Percentiles rank a stretch among this genome's conserved stretches.
Evolutionary conservation across 2,888 invertebrate species (phyloP).

Genomic region (Cosmia pyralina): DNA sequence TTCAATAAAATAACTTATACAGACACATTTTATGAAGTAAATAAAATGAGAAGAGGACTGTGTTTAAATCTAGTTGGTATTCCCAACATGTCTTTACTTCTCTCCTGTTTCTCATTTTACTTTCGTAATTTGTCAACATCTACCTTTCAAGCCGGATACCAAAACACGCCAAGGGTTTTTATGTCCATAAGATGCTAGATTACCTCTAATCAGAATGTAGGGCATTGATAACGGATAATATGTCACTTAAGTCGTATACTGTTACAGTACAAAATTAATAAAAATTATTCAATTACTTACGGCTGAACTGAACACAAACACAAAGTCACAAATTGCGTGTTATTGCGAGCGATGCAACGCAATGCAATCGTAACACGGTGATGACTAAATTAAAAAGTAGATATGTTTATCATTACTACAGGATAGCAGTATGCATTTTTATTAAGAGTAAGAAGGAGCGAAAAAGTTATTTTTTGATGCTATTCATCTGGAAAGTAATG

Average conservation of each 20-base stretch:
- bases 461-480: slow-evolving; percentile 5
- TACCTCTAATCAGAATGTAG: slow-evolving; percentile 97
- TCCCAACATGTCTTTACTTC: slow-evolving; percentile 3
- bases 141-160: slow-evolving; percentile 96
- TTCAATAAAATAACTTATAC: slow-evolving; percentile 13
- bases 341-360: slow-evolving; percentile 6
- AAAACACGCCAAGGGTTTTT: slow-evolving; percentile 96
- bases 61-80: neutral
- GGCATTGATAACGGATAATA: slow-evolving; percentile 92
- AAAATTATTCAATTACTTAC: slow-evolving; percentile 62
- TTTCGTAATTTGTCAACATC: slow-evolving; percentile 64
- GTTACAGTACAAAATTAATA: slow-evolving; percentile 52
- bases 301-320: slow-evolving; percentile 57
- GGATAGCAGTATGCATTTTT: slow-evolving; percentile 28
- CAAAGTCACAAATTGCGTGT: slow-evolving; percentile 53
- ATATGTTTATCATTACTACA: slow-evolving; percentile 36
- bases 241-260: slow-evolving; percentile 61
- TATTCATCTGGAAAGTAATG: neutral
- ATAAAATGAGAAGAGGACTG: slow-evolving; percentile 59
- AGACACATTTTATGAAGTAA: slow-evolving; percentile 9
- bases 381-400: neutral
- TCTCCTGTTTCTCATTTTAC: slow-evolving; percentile 67
- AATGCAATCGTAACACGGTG: slow-evolving; percentile 4
- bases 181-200: slow-evolving; percentile 96
- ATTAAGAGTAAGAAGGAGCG: slow-evolving; percentile 31